A percentile compares a stretch with the other conserved stretches of the same genome.
These are phyloP conservation scores for Ochropleura leucogaster DNA, from an alignment of 2,888 invertebrate genomes.

Conservation along the genomic window DNA sequence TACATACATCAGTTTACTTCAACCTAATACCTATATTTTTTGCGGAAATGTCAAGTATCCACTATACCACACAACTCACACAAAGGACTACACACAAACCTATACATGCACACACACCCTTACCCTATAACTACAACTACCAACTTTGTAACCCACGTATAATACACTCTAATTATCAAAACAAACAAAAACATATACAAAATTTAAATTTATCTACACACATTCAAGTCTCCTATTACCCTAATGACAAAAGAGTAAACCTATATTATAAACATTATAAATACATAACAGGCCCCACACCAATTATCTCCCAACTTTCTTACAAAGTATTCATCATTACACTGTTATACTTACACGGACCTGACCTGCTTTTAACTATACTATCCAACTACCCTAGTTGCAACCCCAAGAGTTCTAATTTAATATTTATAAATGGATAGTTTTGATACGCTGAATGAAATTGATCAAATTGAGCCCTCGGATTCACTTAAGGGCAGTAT, in stretches of 20 bases:
- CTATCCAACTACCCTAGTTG: constrained; percentile 6
- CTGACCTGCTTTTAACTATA: background rate
- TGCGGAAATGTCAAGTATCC: no score
- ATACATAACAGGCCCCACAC: constrained; percentile 2
- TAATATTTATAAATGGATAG: constrained; percentile 16
- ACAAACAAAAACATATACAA: background rate
- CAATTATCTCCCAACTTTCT: background rate
- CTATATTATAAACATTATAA: constrained; percentile 13
- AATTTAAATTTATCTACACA: background rate
- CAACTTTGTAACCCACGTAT: background rate
- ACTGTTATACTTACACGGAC: background rate
- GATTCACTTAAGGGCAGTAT: constrained; percentile 18
- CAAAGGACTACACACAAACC: background rate
- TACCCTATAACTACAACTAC: constrained; percentile 12
- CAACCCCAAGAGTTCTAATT: constrained; percentile 21
- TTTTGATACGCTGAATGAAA: constrained; percentile 21
- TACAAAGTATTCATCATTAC: background rate
- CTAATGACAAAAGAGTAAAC: constrained; percentile 1
- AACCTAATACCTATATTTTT: no score
- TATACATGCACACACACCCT: constrained; percentile 5
- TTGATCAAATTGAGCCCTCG: constrained; percentile 8
- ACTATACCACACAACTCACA: background rate
- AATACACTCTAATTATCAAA: background rate
- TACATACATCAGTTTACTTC: no score
- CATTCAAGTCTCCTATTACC: background rate